Percentiles rank a stretch among this genome's conserved stretches.
phyloP scores from a whole-genome alignment of 2,888 invertebrate species.

The Drosophila mayaguana region DNA sequence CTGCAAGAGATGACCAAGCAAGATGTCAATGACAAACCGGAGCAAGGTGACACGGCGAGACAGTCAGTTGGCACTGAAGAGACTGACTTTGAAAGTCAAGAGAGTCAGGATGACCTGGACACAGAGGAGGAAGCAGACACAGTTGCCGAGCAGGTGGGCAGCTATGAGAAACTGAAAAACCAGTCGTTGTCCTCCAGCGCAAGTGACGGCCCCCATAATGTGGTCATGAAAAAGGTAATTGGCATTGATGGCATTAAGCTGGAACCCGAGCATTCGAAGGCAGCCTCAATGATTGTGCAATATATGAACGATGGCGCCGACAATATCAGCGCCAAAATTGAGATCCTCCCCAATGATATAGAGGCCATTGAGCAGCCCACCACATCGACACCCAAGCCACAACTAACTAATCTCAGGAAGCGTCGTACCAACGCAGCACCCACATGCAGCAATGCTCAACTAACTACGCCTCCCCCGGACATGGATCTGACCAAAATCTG shows the following conservation, averaged over 20 bases:
- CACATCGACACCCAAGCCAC: conserved; percentile 52
- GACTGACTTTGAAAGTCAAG: conserved; percentile 30
- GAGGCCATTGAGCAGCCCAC: conserved; percentile 15
- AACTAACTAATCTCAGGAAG: conserved; percentile 57
- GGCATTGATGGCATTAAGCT: conserved; percentile 74
- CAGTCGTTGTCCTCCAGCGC: background rate
- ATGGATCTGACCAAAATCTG: conserved; percentile 79
- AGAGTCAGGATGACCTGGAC: conserved; percentile 27
- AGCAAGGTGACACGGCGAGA: background rate
- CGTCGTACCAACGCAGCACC: conserved; percentile 36
- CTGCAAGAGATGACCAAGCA: background rate
- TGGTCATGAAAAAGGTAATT: conserved; percentile 69
- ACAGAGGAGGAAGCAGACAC: conserved; percentile 25
- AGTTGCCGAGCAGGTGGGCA: conserved; percentile 26
- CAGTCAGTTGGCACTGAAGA: conserved; percentile 1
- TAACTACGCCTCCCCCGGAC: conserved; percentile 38
- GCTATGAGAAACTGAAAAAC: conserved; percentile 41
- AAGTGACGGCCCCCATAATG: conserved; percentile 13
- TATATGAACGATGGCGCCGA: conserved; percentile 70
- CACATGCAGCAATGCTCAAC: background rate
- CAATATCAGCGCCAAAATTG: conserved; percentile 70
- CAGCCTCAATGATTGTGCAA: conserved; percentile 63
- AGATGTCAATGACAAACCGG: background rate
- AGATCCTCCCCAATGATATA: conserved; percentile 53
- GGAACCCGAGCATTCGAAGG: conserved; percentile 55